Evolutionary conservation across 2,888 invertebrate species (phyloP), one percentile per base, ranked within the genome.

Genomic region (Pachycephus smyrnensis): DNA sequence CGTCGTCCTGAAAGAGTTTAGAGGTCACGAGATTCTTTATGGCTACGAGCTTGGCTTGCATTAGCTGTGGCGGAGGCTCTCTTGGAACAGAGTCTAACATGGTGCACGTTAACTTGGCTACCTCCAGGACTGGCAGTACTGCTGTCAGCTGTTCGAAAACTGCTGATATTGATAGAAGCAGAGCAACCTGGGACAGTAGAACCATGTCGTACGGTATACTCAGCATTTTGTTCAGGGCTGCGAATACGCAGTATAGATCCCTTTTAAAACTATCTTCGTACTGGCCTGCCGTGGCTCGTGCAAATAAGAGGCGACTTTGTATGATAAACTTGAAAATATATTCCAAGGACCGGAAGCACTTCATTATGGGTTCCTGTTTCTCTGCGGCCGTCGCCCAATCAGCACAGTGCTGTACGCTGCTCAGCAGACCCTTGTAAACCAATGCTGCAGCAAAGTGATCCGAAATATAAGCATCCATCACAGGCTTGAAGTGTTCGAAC

Each of bases 381-480:
- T 97, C 97, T 0, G 97, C 96, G 23, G 96, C 96, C 11, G 95
- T 95, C 37, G 97, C 96, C 93, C 96, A 96, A 83, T 97, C 97
- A 0, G 97, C 97, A 92, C 97, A 96, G 89, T 98, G 97, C 86
- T 97, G 96, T 1, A 98, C 97, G 82, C 98, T 98, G 15, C 96
- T 96, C 74, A 98, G 93, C 0, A 98, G 93, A 0, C 98, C 98
- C 90, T 97, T 98, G 92, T 98, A 98, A 31, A 98, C 98, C 23
- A 98, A 93, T 0, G 98, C 97, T 1, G 98, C 98, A 0, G 98
- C 97, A 92, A 99, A 98, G 91, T 98, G 98, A 84, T 97, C 96
- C 85, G 96, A 96, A 76, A 98, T 98, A 89, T 99, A 99, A 1
- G 97, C 97, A 88, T 98, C 98, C 91, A 98, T 95, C 0, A 98